These are phyloP conservation scores for Syngnathus floridae DNA, from an alignment of 2,113 vertebrate species.

Conservation along the genomic window DNA sequence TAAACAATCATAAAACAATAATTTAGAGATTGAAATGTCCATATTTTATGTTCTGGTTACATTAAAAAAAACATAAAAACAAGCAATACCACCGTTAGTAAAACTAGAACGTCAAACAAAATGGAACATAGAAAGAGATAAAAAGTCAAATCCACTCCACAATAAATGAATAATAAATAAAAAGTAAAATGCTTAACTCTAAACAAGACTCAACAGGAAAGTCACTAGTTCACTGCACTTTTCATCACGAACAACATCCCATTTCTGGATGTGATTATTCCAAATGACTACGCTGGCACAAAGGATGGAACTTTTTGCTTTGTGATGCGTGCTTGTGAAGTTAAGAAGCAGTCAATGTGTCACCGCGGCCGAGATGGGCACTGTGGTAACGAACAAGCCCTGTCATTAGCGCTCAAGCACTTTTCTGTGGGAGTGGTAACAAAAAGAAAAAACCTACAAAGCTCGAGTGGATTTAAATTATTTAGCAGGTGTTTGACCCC, in stretches of 20 bases:
- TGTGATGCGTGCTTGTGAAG: conserved; percentile 62
- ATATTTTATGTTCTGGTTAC: too few species aligned
- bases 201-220: conserved; percentile 29
- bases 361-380: conserved; percentile 44
- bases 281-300: conserved; percentile 48
- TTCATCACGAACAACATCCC: conserved; percentile 47
- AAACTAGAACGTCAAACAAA: too few species aligned
- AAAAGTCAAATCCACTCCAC: too few species aligned
- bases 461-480: conserved; percentile 7
- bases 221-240: neutral
- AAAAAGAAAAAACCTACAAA: conserved; percentile 19
- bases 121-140: too few species aligned
- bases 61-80: too few species aligned
- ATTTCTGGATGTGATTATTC: conserved; percentile 50
- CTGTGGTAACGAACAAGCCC: conserved; percentile 32
- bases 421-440: conserved; percentile 29
- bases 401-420: conserved; percentile 37
- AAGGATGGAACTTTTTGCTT: conserved; percentile 64
- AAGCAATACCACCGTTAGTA: too few species aligned
- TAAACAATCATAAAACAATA: too few species aligned
- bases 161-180: too few species aligned
- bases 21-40: too few species aligned
- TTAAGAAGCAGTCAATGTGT: conserved; percentile 69
- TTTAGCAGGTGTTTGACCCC: conserved; percentile 37
- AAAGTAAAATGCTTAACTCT: neutral